Evolutionary conservation across 2,797 vertebrate species (phyloP), one percentile per base, ranked within the genome.

Genomic region (Acropternis orthonyx): DNA sequence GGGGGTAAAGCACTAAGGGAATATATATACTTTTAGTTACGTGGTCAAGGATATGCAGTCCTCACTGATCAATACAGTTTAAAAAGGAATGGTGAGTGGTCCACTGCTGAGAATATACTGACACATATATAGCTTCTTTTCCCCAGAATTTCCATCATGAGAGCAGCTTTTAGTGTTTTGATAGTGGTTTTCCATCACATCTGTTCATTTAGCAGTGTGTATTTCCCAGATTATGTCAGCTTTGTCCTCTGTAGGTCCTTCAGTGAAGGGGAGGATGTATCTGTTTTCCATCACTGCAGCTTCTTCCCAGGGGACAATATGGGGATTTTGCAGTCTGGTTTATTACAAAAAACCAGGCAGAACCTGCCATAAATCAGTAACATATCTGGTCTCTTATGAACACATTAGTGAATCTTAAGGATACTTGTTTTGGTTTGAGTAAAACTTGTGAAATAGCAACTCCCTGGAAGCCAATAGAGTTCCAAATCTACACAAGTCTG

Each of bases 191-290:
- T 67, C 27, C 14, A 68, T 95, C 68, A 56, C 1, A 2, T 71
- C 61, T 89, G 61, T 61, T 82, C 44, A 55, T 81, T 91, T 68
- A 81, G 54, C 62, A 81, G 52, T 1, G 0, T 51, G 37, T 22
- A 37, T 72, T 92, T 92, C 56, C 59, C 72, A 85, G 55, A 71
- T 75, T 28, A 56, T 46, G 26, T 55, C 24, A 11, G 54, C 36
- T 92, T 67, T 92, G 94, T 93, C 81, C 82, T 80, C 73, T 75
- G n/a, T 72, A 65, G 58, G 68, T 95, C 72, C 78, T 91, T 77
- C 63, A 80, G 58, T 1, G 1, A 20, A 80, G 56, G 10, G 72
- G 61, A 88, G 52, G 41, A 92, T 80, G 48, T 62, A 36, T 84
- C 92, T 93, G 84, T 85, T 96, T 87, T 82, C 68, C 44, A 74